Base-by-base conservation (phyloP, 2,113 vertebrate genomes). In the Callithrix jacchus region DNA sequence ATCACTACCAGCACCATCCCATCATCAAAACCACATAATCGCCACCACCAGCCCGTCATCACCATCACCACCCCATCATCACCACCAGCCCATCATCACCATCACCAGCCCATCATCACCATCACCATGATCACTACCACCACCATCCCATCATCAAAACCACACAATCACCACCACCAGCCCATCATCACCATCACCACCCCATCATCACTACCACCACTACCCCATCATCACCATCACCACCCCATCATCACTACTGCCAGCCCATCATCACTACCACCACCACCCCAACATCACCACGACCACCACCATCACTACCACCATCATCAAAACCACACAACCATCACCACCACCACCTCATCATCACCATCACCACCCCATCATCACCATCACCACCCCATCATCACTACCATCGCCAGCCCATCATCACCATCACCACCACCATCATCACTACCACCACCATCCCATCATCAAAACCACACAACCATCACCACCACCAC, bases 291-390 rank as follows among this genome's bases (percentile, higher is more conserved):
- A n/a, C n/a, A n/a, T n/a, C n/a, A n/a, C n/a, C n/a, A n/a, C n/a
- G n/a, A 30, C 1, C 30, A 35, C 12, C 30, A 42, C 18, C 30
- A 47, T 6, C 8, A 54, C 8, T 35, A 35, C 14, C 35, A 42
- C 23, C 23, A 27, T 3, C 1, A 32, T 4, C 66, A 42, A 2
- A 18, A 64, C 4, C 18, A 68, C 5, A 40, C 3, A 25, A 42
- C 0, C 1, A 32, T 4, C 47, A 42, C 2, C n/a, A n/a, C 2
- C 10, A 12, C 7, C 30, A 35, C 25, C 3, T 1, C 16, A 45
- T 5, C 17, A 49, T 7, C 8, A 32, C 7, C 32, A 45, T 0
- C 35, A 3, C 7, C 8, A 6, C 14, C 68, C 27, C 32, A 14
- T 23, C 30, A 35, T 20, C 30, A 42, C 18, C 30, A 47, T 6